phyloP scores from a whole-genome alignment of 2,113 vertebrate species.

The human (Homo sapiens) region DNA sequence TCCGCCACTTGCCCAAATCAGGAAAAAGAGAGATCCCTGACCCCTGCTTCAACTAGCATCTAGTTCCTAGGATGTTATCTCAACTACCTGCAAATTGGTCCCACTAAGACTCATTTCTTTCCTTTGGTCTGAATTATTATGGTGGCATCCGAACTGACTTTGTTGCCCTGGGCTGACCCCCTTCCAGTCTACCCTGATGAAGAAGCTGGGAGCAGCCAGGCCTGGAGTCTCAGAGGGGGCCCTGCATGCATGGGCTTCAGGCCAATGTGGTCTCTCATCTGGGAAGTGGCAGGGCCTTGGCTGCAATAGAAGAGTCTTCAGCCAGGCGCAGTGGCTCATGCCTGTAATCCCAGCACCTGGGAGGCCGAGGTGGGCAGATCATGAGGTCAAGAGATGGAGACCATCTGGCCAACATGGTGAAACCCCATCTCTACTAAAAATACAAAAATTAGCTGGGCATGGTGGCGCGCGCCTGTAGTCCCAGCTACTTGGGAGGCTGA shows the following conservation, averaged over 20 bases:
- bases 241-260: not conserved
- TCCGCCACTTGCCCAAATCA: not conserved
- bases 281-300: too few relatives aligned
- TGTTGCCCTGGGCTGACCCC: not conserved
- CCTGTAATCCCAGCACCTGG: too few relatives aligned
- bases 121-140: not conserved
- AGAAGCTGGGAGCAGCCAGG: too few relatives aligned
- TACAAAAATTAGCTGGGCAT: too few relatives aligned
- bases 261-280: not conserved
- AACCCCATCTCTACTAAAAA: too few relatives aligned
- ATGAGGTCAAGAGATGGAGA: too few relatives aligned
- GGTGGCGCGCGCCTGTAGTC: accelerated
- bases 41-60: not conserved
- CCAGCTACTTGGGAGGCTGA: too few relatives aligned
- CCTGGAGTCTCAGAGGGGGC: not conserved
- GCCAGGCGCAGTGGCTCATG: too few relatives aligned
- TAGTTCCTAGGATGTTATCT: not conserved
- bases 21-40: not conserved
- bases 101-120: not conserved
- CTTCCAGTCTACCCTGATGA: too few relatives aligned
- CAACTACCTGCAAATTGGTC: not conserved
- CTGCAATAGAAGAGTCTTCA: too few relatives aligned
- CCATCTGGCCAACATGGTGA: too few relatives aligned
- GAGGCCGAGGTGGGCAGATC: accelerated
- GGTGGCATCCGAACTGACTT: not conserved